Evolutionary conservation across 2,888 invertebrate species (phyloP), one percentile per base, ranked within the genome.

Genomic region (Drosophila affinis): DNA sequence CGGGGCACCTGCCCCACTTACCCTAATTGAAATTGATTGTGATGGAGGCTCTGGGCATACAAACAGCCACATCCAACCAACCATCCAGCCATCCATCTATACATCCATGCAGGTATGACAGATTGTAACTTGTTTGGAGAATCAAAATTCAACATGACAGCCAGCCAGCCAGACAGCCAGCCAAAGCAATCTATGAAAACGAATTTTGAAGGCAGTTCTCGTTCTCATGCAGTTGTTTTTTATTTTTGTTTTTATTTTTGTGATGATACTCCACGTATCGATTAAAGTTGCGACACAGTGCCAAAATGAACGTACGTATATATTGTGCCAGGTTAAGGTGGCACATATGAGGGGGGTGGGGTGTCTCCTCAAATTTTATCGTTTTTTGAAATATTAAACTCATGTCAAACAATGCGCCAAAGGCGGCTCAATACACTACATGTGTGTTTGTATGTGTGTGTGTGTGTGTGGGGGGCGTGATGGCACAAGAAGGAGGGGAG

Each of bases 341-440:
- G 21, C 21, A 21, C 21, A 21, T 21, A 21, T 3, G 44, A 7
- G 44, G 12, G 9, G 34, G 57, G 12, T 9, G 3, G 24, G 21
- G 27, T 2, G 10, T 14, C 24, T 24, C 27, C 12, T 32, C 56
- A 45, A 12, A 53, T 44, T 77, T 78, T 63, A 61, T 78, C 59
- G 59, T 78, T 61, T 63, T 80, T 63, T 58, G 58, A 62, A 68
- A 78, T 62, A 81, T 81, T 79, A 72, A 79, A 79, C 67, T 72
- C 82, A 72, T 81, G 88, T 83, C 83, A 84, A 78, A 88, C 76
- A 83, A 75, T 83, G 88, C 83, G 86, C 75, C 87, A 75, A 76
- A 70, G 76, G 75, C 67, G 56, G 51, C 62, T 70, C 70, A 69
- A 62, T 68, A 74, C 51, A 52, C 24, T 3, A 24, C 24, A 0